These are phyloP conservation scores for Lemur catta DNA, from an alignment of 2,797 vertebrate genomes.

Conservation along the genomic window DNA sequence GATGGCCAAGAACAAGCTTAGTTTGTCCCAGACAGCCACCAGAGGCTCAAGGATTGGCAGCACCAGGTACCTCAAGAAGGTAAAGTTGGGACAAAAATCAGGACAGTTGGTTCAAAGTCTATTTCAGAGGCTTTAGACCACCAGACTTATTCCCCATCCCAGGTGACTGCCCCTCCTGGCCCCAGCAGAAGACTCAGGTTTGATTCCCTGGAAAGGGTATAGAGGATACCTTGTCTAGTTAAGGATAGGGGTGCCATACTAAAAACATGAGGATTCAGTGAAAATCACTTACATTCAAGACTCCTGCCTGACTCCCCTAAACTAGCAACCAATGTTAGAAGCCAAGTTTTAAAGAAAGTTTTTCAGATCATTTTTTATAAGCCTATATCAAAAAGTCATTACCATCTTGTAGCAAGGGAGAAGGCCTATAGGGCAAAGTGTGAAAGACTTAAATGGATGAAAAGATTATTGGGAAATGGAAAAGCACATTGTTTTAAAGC, in stretches of 20 bases:
- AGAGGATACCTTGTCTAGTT: not conserved
- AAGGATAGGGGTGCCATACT: not conserved
- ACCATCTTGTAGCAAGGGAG: not conserved
- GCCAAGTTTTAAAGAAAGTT: not conserved
- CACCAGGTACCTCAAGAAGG: not conserved
- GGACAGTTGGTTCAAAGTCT: not conserved
- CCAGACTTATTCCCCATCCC: not conserved
- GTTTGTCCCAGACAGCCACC: not conserved
- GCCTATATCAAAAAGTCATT: not conserved
- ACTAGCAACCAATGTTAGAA: constrained; percentile 5
- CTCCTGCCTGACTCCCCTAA: not conserved
- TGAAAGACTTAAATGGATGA: not conserved
- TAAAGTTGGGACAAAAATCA: not conserved
- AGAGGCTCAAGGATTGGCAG: not conserved
- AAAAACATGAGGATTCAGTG: not conserved
- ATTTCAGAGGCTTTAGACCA: not conserved
- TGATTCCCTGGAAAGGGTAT: not conserved
- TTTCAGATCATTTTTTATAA: not conserved
- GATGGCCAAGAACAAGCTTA: not conserved
- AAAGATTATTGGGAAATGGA: not conserved
- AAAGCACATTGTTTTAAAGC: not conserved
- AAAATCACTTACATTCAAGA: not conserved
- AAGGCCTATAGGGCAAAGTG: not conserved
- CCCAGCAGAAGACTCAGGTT: not conserved
- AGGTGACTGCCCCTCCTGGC: not conserved